A percentile compares a stretch with the other conserved stretches of the same genome.
Conservation (phyloP, 1,140 invertebrate species). For the Carposina sasakii region DNA sequence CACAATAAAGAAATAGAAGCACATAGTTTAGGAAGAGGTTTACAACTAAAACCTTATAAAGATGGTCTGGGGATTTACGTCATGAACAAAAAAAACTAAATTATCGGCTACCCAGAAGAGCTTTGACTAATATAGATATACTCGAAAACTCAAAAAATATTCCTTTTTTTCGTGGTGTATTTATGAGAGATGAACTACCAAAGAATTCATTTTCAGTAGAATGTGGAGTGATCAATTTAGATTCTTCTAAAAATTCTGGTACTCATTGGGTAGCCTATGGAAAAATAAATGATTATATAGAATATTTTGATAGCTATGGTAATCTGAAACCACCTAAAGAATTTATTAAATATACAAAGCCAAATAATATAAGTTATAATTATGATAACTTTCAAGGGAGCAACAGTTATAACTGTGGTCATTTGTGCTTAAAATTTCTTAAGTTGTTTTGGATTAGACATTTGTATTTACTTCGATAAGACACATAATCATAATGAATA, state of each 20-base stretch:
- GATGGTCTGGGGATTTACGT: constrained; percentile 29
- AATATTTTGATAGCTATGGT: constrained; percentile 34
- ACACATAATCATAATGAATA: constrained; percentile 9
- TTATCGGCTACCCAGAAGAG: constrained; percentile 20
- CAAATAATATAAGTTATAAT: constrained; percentile 7
- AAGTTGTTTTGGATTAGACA: background rate
- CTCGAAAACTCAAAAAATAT: constrained; percentile 21
- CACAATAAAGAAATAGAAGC: constrained; percentile 44
- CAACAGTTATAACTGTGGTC: constrained; percentile 10
- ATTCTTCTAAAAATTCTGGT: constrained; percentile 24
- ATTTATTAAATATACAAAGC: constrained; percentile 3
- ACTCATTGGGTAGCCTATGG: constrained; percentile 45
- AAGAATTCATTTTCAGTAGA: constrained; percentile 21
- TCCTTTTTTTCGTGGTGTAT: constrained; percentile 33
- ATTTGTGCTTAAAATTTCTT: constrained; percentile 10
- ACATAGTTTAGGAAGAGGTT: constrained; percentile 34
- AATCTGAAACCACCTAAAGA: constrained; percentile 31
- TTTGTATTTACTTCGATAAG: background rate
- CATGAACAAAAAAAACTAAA: constrained; percentile 25
- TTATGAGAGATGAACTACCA: constrained; percentile 35
- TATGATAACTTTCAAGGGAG: background rate
- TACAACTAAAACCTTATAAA: constrained; percentile 36
- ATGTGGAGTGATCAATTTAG: constrained; percentile 39
- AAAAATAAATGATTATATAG: constrained; percentile 26
- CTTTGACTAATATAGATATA: constrained; percentile 28